Evolutionary conservation across 2,888 invertebrate species (phyloP).

Genomic region (Drosophila flavopinicola): DNA sequence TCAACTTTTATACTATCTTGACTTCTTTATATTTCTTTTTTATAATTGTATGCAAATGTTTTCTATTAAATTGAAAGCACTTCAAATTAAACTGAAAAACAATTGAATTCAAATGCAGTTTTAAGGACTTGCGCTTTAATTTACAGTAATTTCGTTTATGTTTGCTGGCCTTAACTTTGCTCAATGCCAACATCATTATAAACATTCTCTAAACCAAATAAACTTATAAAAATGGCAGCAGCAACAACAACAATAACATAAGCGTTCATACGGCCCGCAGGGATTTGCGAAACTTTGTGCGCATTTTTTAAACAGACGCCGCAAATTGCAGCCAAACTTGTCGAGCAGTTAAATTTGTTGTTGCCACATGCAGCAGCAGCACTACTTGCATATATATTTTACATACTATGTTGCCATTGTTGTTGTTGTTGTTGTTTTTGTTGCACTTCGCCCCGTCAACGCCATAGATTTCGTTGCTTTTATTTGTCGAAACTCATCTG

Average conservation of each 20-base stretch:
- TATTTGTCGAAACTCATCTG: constrained; percentile 65
- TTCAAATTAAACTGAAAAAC: neutral
- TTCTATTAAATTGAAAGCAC: neutral
- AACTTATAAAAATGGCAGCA: constrained; percentile 43
- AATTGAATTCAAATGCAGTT: neutral
- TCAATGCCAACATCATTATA: constrained; percentile 42
- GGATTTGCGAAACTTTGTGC: constrained; percentile 50
- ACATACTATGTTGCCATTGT: constrained; percentile 37
- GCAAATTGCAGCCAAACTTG: constrained; percentile 68
- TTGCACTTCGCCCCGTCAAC: constrained; percentile 50
- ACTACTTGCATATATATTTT: constrained; percentile 31
- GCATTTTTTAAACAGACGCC: constrained; percentile 61
- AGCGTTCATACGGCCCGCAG: constrained; percentile 28
- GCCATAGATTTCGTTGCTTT: constrained; percentile 42
- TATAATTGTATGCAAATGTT: neutral
- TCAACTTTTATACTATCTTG: no score
- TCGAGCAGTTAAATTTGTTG: constrained; percentile 56
- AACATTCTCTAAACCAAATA: constrained; percentile 49
- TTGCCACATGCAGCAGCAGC: constrained; percentile 46
- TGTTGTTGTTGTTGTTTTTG: constrained; percentile 21
- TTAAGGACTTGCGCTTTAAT: neutral
- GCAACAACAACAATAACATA: constrained; percentile 9
- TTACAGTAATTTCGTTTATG: constrained; percentile 17
- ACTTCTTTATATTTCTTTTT: no score
- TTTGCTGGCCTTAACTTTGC: constrained; percentile 16